Percentiles rank a stretch among this genome's conserved stretches.
Conservation (phyloP, 2,113 vertebrate species). For the Oxygymnocypris stewartii region DNA sequence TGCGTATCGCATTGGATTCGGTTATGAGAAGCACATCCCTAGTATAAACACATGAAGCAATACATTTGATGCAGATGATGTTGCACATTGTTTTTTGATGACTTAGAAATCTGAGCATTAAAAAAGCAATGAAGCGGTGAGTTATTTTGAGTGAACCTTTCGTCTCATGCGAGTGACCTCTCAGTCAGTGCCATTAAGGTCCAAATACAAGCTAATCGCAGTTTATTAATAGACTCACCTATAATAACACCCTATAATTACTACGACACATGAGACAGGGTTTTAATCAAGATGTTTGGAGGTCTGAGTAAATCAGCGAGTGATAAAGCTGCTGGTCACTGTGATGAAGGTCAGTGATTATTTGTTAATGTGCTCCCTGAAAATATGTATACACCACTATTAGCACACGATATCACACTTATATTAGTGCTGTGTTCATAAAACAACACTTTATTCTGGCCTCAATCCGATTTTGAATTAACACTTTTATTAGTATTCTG, state of each 20-base stretch:
- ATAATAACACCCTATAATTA: constrained; percentile 52
- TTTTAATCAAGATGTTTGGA: constrained; percentile 43
- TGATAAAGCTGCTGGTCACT: background rate
- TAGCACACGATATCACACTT: background rate
- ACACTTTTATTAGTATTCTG: too few species aligned
- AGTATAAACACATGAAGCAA: too few species aligned
- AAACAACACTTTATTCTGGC: too few species aligned
- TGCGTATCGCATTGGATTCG: too few species aligned
- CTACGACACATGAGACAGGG: constrained; percentile 15
- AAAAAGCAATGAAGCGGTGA: constrained; percentile 23
- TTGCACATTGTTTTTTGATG: background rate
- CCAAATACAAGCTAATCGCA: constrained; percentile 50
- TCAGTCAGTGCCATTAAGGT: constrained; percentile 22
- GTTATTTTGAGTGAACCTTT: background rate
- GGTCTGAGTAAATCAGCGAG: constrained; percentile 32
- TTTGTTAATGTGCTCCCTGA: background rate
- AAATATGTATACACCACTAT: background rate
- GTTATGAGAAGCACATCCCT: too few species aligned
- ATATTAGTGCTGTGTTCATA: background rate
- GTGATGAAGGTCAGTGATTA: background rate
- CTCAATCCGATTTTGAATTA: too few species aligned
- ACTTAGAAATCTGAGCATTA: background rate
- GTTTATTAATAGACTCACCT: constrained; percentile 52
- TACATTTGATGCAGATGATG: background rate
- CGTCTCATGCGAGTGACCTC: constrained; percentile 12